Evolutionary conservation across 2,113 vertebrate species (phyloP).

Genomic region (Pelvicachromis taeniatus): DNA sequence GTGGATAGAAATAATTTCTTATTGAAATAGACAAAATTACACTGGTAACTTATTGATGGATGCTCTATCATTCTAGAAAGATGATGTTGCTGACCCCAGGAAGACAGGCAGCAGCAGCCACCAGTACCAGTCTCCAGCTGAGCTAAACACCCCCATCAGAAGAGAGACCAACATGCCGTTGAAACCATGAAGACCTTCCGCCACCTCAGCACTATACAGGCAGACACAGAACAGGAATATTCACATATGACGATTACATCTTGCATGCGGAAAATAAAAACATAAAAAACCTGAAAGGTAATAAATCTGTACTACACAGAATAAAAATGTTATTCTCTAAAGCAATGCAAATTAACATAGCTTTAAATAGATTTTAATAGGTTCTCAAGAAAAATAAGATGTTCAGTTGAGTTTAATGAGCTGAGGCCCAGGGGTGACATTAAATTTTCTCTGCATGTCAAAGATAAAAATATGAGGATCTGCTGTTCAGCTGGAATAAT

Average conservation of each 20-base stretch:
- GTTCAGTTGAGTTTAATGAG: conserved; percentile 4
- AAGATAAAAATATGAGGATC: neutral
- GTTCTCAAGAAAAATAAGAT: neutral
- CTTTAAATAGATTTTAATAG: neutral
- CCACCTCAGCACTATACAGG: conserved; percentile 57
- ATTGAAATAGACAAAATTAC: fast-evolving
- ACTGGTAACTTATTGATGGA: neutral
- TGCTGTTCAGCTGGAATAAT: neutral
- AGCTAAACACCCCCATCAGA: conserved; percentile 71
- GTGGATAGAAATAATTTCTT: neutral
- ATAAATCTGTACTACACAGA: neutral
- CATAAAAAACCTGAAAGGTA: neutral
- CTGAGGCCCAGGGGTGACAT: neutral
- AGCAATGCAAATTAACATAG: neutral
- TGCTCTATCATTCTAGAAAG: too few relatives aligned
- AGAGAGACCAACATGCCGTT: conserved; percentile 75
- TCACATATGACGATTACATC: neutral
- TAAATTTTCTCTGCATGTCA: neutral
- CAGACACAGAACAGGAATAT: neutral
- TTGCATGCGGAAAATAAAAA: neutral
- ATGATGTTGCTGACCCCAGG: conserved; percentile 56
- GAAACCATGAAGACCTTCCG: conserved; percentile 64
- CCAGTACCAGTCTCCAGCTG: conserved; percentile 75
- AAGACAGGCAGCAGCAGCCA: conserved; percentile 69
- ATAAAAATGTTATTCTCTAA: neutral